phyloP scores from a whole-genome alignment of 2,113 vertebrate genomes.

The Ariopsis seemanni region DNA sequence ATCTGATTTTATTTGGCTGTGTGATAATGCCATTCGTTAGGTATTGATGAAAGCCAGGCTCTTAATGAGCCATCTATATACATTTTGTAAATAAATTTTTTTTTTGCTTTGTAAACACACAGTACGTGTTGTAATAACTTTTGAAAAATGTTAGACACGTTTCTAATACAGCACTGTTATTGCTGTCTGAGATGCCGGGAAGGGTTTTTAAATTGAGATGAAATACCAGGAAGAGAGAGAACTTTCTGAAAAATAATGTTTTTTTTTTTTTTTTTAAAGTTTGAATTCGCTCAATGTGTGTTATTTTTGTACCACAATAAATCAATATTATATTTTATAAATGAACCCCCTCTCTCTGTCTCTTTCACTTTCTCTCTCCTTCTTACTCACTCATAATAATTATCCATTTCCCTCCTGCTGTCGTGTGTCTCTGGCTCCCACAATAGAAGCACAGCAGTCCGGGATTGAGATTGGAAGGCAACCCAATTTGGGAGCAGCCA shows the following conservation, averaged over 20 bases:
- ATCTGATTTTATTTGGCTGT: neutral
- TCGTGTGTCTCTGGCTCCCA: constrained; percentile 61
- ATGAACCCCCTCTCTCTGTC: constrained; percentile 12
- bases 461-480: constrained; percentile 70
- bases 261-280: neutral
- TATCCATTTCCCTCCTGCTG: constrained; percentile 51
- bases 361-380: constrained; percentile 27
- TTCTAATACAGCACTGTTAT: neutral
- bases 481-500: constrained; percentile 71
- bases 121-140: neutral
- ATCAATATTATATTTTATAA: neutral
- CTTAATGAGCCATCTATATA: neutral
- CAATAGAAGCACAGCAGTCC: constrained; percentile 61
- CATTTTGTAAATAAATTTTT: neutral
- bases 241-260: neutral
- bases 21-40: neutral
- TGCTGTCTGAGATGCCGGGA: neutral
- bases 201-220: neutral
- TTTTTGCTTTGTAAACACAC: neutral
- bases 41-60: neutral
- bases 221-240: neutral
- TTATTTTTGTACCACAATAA: neutral
- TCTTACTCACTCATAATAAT: constrained; percentile 36
- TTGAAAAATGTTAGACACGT: neutral
- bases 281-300: neutral